Evolutionary conservation across 2,888 invertebrate species (phyloP).

Genomic region (Nomada hirtipes): DNA sequence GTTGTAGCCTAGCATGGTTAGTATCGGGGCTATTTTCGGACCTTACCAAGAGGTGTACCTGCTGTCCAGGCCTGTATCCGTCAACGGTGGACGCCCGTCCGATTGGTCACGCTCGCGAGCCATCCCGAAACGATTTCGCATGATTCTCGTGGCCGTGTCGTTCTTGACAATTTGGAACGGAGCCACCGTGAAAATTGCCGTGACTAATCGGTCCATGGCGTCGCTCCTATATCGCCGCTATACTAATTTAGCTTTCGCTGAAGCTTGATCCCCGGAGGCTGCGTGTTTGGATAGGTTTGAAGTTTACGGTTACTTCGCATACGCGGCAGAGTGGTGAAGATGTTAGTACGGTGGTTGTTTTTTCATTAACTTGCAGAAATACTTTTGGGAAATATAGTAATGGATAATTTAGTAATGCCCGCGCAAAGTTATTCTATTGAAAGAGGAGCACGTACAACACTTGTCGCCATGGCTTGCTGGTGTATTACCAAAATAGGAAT

Average conservation of each 20-base stretch:
- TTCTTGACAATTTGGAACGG: slow-evolving; percentile 10
- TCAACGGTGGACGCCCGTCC: slow-evolving; percentile 43
- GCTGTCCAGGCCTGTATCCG: slow-evolving; percentile 37
- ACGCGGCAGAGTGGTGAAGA: too few relatives aligned
- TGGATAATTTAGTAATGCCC: too few relatives aligned
- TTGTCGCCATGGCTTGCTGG: too few relatives aligned
- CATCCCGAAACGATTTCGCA: slow-evolving; percentile 61
- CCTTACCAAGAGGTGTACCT: slow-evolving; percentile 47
- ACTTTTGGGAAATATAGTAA: too few relatives aligned
- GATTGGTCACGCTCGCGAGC: slow-evolving; percentile 58
- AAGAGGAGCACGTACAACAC: too few relatives aligned
- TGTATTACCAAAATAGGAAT: too few relatives aligned
- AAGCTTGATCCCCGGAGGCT: neutral
- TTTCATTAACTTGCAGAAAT: too few relatives aligned
- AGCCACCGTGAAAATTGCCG: slow-evolving; percentile 28
- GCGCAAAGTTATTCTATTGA: too few relatives aligned
- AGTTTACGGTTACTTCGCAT: neutral
- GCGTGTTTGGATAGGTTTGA: neutral
- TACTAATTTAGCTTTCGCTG: slow-evolving; percentile 47
- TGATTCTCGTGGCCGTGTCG: slow-evolving; percentile 51
- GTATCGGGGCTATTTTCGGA: slow-evolving; percentile 66
- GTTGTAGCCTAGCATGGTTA: slow-evolving; percentile 63
- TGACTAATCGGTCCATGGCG: slow-evolving; percentile 49
- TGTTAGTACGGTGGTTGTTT: too few relatives aligned
- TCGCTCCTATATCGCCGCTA: slow-evolving; percentile 40